A percentile compares a stretch with the other conserved stretches of the same genome.
Conservation (phyloP, 37 sponge, comb jelly and placozoan genomes). For the Bolinopsis microptera region DNA sequence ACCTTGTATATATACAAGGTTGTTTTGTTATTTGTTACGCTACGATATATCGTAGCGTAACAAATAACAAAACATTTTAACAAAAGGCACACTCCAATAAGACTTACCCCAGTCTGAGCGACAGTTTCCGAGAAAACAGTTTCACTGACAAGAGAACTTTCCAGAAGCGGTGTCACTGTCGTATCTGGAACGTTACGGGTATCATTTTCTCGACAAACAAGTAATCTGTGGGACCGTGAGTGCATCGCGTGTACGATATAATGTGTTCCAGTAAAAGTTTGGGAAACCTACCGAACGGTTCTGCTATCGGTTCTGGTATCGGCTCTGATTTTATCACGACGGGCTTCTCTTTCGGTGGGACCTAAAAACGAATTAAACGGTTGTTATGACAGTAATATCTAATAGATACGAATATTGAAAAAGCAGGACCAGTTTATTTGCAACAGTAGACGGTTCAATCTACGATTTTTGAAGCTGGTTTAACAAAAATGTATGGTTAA, state of each 20-base stretch:
- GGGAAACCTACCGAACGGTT: neutral
- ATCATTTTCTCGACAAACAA: neutral
- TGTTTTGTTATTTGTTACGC: neutral
- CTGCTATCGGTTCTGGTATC: neutral
- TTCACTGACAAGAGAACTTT: constrained; percentile 32
- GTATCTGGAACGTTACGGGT: neutral
- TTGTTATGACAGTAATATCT: too few relatives aligned
- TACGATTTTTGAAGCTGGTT: too few relatives aligned
- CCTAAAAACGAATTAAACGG: neutral
- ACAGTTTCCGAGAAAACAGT: constrained; percentile 57
- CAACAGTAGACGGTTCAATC: too few relatives aligned
- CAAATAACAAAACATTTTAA: neutral
- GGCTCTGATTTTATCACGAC: neutral
- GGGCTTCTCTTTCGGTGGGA: neutral
- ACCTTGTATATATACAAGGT: too few relatives aligned
- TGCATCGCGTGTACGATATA: neutral
- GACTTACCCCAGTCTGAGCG: constrained; percentile 3
- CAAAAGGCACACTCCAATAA: neutral
- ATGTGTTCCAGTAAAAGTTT: neutral
- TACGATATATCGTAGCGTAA: neutral
- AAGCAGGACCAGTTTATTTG: too few relatives aligned
- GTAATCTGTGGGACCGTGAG: neutral
- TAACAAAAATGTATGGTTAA: too few relatives aligned
- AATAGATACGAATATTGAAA: too few relatives aligned
- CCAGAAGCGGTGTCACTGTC: constrained; percentile 11